Percentiles rank a stretch among this genome's conserved stretches.
phyloP scores from a whole-genome alignment of 2,113 vertebrate genomes.

The Melanocharis versteri region DNA sequence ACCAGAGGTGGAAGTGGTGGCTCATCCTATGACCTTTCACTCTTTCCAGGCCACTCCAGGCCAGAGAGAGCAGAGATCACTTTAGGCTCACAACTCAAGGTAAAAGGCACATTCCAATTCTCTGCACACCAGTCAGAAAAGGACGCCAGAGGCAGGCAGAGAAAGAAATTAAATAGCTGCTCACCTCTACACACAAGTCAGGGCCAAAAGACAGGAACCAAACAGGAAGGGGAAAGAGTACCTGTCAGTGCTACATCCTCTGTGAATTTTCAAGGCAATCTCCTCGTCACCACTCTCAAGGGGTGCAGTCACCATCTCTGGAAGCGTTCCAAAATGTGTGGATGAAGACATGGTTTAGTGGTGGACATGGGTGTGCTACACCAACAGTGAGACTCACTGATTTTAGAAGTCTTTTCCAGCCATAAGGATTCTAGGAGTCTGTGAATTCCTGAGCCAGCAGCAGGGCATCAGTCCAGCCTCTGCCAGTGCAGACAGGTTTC shows the following conservation, averaged over 20 bases:
- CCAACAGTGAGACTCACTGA: background rate
- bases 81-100: background rate
- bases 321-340: background rate
- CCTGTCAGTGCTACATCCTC: background rate
- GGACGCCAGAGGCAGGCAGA: background rate
- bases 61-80: background rate
- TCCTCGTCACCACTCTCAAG: background rate
- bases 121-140: background rate
- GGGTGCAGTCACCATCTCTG: background rate
- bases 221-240: background rate
- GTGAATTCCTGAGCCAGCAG: background rate
- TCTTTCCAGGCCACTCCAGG: background rate
- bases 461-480: background rate
- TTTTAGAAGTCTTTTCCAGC: background rate
- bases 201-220: background rate
- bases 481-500: background rate
- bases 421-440: background rate
- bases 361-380: background rate
- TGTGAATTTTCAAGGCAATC: background rate
- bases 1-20: background rate
- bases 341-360: background rate
- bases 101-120: background rate
- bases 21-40: background rate
- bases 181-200: background rate
- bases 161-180: background rate